These are phyloP conservation scores for Drosophila austrosaltans DNA, from an alignment of 2,888 invertebrate species.

Conservation along the genomic window DNA sequence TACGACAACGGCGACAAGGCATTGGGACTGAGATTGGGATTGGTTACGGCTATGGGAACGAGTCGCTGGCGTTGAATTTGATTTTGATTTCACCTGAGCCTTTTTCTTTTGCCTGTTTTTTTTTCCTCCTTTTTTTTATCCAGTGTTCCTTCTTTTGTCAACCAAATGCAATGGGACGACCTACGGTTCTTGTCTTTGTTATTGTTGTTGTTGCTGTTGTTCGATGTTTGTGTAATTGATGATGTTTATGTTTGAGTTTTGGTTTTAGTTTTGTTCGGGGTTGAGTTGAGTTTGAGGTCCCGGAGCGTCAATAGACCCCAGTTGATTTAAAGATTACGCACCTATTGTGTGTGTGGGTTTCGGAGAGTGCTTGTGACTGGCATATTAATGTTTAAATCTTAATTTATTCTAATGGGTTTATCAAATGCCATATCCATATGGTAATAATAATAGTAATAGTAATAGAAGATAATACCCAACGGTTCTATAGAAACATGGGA, in stretches of 20 bases:
- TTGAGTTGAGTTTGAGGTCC: conserved; percentile 36
- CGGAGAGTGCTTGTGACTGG: conserved; percentile 56
- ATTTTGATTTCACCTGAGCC: conserved; percentile 75
- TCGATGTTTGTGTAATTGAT: conserved; percentile 74
- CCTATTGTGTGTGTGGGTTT: conserved; percentile 74
- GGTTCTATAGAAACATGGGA: conserved; percentile 11
- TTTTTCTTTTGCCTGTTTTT: conserved; percentile 32
- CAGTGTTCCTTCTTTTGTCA: conserved; percentile 57
- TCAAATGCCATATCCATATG: conserved; percentile 52
- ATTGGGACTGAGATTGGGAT: conserved; percentile 24
- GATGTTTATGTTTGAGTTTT: conserved; percentile 68
- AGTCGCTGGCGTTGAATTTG: conserved; percentile 75
- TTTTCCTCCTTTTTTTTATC: conserved; percentile 44
- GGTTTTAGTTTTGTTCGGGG: not conserved
- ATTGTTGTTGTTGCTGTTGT: conserved; percentile 42
- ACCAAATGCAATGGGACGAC: conserved; percentile 58
- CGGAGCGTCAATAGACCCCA: conserved; percentile 30
- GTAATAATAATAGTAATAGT: conserved; percentile 38
- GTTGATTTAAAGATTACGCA: conserved; percentile 78
- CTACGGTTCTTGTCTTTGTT: conserved; percentile 63
- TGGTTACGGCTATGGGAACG: conserved; percentile 23
- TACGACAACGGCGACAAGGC: conserved; percentile 45
- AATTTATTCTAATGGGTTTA: conserved; percentile 73
- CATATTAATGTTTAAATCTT: conserved; percentile 71
- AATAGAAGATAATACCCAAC: conserved; percentile 30